Evolutionary conservation across 2,888 invertebrate species (phyloP).

Genomic region (Andrena bicolor): DNA sequence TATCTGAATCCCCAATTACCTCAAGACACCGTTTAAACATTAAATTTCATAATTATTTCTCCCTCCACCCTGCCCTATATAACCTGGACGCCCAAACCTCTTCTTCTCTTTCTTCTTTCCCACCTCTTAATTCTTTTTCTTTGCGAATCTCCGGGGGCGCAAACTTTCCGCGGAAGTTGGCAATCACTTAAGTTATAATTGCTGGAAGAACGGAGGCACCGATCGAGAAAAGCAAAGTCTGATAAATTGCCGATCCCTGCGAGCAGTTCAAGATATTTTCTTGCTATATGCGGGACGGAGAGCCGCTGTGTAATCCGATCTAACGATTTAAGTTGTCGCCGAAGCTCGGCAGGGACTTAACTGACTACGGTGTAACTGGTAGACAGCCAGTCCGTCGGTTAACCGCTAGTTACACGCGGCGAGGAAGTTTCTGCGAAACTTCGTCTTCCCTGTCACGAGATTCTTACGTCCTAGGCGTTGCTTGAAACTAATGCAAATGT

Average conservation of each 20-base stretch:
- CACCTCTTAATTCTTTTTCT: background rate
- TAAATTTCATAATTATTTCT: slow-evolving; percentile 4
- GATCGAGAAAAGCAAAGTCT: slow-evolving; percentile 12
- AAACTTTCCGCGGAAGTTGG: slow-evolving; percentile 4
- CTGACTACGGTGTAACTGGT: slow-evolving; percentile 38
- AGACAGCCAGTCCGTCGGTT: slow-evolving; percentile 49
- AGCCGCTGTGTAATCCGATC: slow-evolving; percentile 42
- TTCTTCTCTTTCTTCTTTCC: background rate
- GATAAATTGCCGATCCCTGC: slow-evolving; percentile 31
- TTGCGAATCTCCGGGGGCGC: background rate
- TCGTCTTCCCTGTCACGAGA: slow-evolving; percentile 10
- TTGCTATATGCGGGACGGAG: background rate
- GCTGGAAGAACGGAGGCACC: slow-evolving; percentile 6
- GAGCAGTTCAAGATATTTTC: background rate
- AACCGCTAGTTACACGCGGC: slow-evolving; percentile 41
- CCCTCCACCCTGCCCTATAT: no score
- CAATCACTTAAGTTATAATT: slow-evolving; percentile 17
- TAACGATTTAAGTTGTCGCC: slow-evolving; percentile 52
- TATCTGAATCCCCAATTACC: slow-evolving; percentile 22
- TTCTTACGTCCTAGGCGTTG: no score
- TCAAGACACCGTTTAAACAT: background rate
- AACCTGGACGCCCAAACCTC: background rate
- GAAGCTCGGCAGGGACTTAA: slow-evolving; percentile 42
- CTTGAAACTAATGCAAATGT: no score
- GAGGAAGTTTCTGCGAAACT: slow-evolving; percentile 57